Percentiles rank a stretch among this genome's conserved stretches.
Evolutionary conservation across 1,140 invertebrate species (phyloP).

Genomic region (Cataglyphis hispanica): DNA sequence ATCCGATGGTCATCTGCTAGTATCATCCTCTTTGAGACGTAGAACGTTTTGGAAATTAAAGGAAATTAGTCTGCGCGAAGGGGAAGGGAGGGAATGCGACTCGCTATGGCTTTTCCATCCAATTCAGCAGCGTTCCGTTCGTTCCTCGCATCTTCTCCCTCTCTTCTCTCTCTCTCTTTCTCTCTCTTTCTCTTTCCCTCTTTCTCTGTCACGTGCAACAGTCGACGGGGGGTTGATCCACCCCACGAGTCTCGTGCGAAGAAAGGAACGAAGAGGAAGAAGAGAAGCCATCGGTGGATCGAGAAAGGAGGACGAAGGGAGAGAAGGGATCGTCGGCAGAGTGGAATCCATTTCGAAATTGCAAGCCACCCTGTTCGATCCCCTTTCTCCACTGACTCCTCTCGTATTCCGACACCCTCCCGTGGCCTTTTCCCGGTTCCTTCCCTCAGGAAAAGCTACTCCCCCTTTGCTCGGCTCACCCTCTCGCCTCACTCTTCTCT

Average conservation of each 20-base stretch:
- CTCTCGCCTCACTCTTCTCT: slow-evolving; percentile 22
- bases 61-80: slow-evolving; percentile 28
- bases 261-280: slow-evolving; percentile 73
- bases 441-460: slow-evolving; percentile 83
- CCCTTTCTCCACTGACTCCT: slow-evolving; percentile 63
- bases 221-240: slow-evolving; percentile 77
- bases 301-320: slow-evolving; percentile 43
- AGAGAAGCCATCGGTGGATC: slow-evolving; percentile 69
- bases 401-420: slow-evolving; percentile 44
- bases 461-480: slow-evolving; percentile 65
- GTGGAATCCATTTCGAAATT: slow-evolving; percentile 86
- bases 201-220: slow-evolving; percentile 54
- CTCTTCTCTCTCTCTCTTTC: slow-evolving; percentile 41
- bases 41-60: slow-evolving; percentile 43
- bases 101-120: slow-evolving; percentile 79
- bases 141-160: slow-evolving; percentile 62
- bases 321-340: slow-evolving; percentile 67
- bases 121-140: slow-evolving; percentile 76
- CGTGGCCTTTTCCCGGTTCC: slow-evolving; percentile 61
- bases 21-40: slow-evolving; percentile 16
- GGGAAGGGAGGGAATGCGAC: slow-evolving; percentile 34
- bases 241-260: slow-evolving; percentile 68
- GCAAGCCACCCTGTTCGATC: slow-evolving; percentile 83
- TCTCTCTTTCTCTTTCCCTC: neutral
- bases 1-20: neutral